Base-by-base conservation (phyloP, 2,888 invertebrate genomes). In the Stegana nigrithorax region DNA sequence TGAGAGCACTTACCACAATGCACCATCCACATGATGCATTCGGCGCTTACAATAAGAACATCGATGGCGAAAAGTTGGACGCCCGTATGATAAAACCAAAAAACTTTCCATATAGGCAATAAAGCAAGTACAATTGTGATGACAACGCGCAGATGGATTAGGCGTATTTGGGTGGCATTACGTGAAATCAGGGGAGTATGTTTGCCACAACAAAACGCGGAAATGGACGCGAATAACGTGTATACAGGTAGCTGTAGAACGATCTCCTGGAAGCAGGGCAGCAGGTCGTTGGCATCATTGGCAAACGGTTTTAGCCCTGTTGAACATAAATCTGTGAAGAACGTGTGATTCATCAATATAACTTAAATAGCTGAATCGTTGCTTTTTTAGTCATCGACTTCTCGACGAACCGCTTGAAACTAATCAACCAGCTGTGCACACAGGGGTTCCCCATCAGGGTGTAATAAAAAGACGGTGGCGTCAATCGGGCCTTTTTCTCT, bases 191-290 rank as follows among this genome's bases (percentile, higher is more conserved):
- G 64, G 65, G 89, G 87, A 61, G 87, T 87, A 73, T 91, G 89
- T 69, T 89, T 89, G 10, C 95, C 95, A 70, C 92, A 90, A 82
- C 92, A 92, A 86, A 91, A 96, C 0, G 93, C 91, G n/a, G 96
- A 96, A 50, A 90, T 84, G 14, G 91, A 87, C 3, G 94, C 92
- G 70, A 96, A 88, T 32, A 95, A 76, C 51, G 89, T 88, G 75
- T 92, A 90, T 45, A 91, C 84, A 14, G 96, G 95, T 72, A 93
- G 89, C 83, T 93, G 90, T 32, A 97, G 87, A 78, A 90, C 91
- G 57, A 95, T 85, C 84, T 93, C 91, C 84, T 95, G 94, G 82
- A 96, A 96, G 84, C 96, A 97, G 63, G 91, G 87, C 61, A 93
- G 91, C 74, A 96, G 88, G 86, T 95, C 94, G 79, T 91, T 90